phyloP scores from a whole-genome alignment of 2,888 invertebrate genomes.

The Eupithecia centaureata region DNA sequence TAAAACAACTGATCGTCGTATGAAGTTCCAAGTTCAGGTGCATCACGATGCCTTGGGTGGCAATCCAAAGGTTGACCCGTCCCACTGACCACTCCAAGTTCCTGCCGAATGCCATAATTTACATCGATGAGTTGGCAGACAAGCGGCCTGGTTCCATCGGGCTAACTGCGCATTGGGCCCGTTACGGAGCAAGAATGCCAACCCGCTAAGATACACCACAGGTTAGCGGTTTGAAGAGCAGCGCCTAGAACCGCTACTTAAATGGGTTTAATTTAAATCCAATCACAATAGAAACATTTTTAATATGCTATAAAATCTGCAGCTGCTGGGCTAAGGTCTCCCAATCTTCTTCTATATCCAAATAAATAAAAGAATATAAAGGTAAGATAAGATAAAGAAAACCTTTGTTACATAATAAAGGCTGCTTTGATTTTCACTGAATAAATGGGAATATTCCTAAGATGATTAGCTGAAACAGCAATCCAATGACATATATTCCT shows the following conservation, averaged over 20 bases:
- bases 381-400: no score
- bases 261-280: slow-evolving; percentile 6
- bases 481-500: background rate
- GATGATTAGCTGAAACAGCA: background rate
- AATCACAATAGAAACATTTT: background rate
- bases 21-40: background rate
- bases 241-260: slow-evolving; percentile 16
- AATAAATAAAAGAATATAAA: background rate
- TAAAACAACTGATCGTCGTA: background rate
- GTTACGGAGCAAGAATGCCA: slow-evolving; percentile 71
- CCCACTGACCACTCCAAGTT: slow-evolving; percentile 42
- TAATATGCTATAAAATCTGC: background rate
- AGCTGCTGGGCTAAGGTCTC: background rate
- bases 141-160: slow-evolving; percentile 60
- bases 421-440: background rate
- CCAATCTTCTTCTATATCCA: background rate
- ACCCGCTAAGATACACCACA: slow-evolving; percentile 44
- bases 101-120: slow-evolving; percentile 53
- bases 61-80: slow-evolving; percentile 31
- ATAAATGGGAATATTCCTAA: background rate
- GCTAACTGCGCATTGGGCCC: slow-evolving; percentile 70
- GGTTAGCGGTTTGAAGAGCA: slow-evolving; percentile 31
- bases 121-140: slow-evolving; percentile 56
- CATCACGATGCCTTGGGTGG: background rate
- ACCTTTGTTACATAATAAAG: background rate